A percentile compares a stretch with the other conserved stretches of the same genome.
These are phyloP conservation scores for Probosciger aterrimus DNA, from an alignment of 2,113 vertebrate species.

Conservation along the genomic window DNA sequence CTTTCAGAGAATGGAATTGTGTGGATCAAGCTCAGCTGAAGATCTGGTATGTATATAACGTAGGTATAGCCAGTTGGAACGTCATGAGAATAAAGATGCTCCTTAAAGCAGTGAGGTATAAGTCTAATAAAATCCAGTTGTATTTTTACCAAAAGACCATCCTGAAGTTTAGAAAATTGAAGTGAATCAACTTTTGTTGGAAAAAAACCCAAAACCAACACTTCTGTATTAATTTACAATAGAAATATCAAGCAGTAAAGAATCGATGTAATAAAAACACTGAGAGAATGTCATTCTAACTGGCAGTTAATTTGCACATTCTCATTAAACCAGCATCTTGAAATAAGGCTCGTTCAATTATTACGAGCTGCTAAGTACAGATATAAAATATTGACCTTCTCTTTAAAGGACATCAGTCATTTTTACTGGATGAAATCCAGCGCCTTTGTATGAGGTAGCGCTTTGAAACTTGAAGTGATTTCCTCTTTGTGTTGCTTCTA, in stretches of 20 bases:
- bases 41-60: background rate
- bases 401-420: background rate
- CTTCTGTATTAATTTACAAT: background rate
- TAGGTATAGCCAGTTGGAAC: background rate
- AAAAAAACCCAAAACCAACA: background rate
- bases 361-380: slow-evolving; percentile 1
- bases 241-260: background rate
- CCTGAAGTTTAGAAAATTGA: background rate
- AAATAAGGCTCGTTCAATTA: slow-evolving; percentile 39
- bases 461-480: background rate
- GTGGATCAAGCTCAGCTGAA: background rate
- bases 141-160: background rate
- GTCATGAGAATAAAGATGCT: background rate
- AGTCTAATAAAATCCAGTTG: background rate
- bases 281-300: background rate
- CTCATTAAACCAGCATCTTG: slow-evolving; percentile 47
- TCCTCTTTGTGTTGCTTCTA: background rate
- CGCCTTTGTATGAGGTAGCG: background rate
- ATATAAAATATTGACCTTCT: slow-evolving; percentile 48
- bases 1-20: background rate
- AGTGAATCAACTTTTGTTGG: background rate
- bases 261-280: background rate
- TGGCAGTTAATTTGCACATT: slow-evolving; percentile 24
- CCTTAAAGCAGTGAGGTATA: background rate
- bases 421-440: background rate